Base-by-base conservation (phyloP, 2,113 vertebrate genomes). In the Panthera leo region DNA sequence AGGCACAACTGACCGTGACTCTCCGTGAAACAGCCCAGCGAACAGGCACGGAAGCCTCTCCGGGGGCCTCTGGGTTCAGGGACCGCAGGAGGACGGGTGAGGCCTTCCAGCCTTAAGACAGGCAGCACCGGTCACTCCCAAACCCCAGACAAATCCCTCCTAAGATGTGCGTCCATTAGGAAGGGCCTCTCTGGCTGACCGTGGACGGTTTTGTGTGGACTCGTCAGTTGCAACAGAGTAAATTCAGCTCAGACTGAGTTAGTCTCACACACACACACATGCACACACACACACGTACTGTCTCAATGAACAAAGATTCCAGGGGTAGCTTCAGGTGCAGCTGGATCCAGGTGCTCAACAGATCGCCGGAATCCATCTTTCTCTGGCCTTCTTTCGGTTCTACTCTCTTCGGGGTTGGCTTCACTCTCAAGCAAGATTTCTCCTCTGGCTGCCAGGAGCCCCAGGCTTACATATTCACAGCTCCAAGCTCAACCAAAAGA, bases 1-100 rank as follows among this genome's bases (percentile, higher is more conserved):
- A 21, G 78, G 78, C 16, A 19, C 34, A 91, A 88, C 55, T 82
- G 97, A 91, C 75, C 71, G 5, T 97, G 94, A 95, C 97, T 51
- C 78, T 39, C 84, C 1, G 55, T 13, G 83, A 96, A 65, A 97
- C 63, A 75, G 13, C 51, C 91, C 14, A 8, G 39, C 4, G 29
- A 27, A 19, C 18, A 27, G 39, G 29, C 90, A n/a, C 84, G 63
- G 85, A 15, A 12, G 58, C 61, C 53, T 9, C 36, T 19, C 48
- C 8, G 9, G 0, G 0, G 42, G 21, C 63, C 31, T 63, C 73
- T 3, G 1, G 18, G 45, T 55, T 53, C 9, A 0, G 63, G 53
- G 13, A 68, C 39, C 7, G 0, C 51, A 3, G 1, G 3, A 39
- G 7, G 12, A 5, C 55, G 89, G 58, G 29, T 14, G 42, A 1